A percentile compares a stretch with the other conserved stretches of the same genome.
phyloP scores from a whole-genome alignment of 2,888 invertebrate genomes.

The Nysson spinosus region DNA sequence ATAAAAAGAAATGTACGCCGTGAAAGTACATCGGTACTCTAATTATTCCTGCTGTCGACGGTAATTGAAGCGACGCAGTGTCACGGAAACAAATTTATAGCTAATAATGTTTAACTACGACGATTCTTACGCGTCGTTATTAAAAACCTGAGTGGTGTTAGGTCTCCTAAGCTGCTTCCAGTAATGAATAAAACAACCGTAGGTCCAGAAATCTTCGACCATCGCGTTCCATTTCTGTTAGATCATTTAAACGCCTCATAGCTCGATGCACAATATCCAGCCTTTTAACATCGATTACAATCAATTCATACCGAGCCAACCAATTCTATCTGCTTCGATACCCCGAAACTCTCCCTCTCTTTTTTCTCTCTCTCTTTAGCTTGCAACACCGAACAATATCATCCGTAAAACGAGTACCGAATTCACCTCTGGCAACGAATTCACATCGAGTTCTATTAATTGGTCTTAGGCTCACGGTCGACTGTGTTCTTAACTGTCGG shows the following conservation, averaged over 20 bases:
- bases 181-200: conserved; percentile 28
- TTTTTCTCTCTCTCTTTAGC: conserved; percentile 6
- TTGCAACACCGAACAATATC: neutral
- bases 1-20: too few species aligned
- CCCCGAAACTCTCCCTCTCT: conserved; percentile 1
- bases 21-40: too few species aligned
- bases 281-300: conserved; percentile 35
- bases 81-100: conserved; percentile 5
- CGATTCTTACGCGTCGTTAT: conserved; percentile 39
- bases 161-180: conserved; percentile 17
- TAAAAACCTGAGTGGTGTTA: conserved; percentile 55
- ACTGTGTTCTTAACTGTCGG: neutral
- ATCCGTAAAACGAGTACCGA: neutral
- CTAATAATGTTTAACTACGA: conserved; percentile 32
- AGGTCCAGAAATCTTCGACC: conserved; percentile 8
- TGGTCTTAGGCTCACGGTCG: conserved; percentile 24
- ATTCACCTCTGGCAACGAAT: neutral
- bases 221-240: conserved; percentile 10
- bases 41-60: conserved; percentile 2
- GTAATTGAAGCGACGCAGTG: conserved; percentile 8
- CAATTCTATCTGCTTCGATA: conserved; percentile 44
- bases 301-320: conserved; percentile 47
- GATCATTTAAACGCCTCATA: conserved; percentile 46
- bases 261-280: conserved; percentile 40
- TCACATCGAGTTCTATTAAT: neutral